Evolutionary conservation across 2,797 vertebrate species (phyloP).

Genomic region (Synaphobranchus kaupii): DNA sequence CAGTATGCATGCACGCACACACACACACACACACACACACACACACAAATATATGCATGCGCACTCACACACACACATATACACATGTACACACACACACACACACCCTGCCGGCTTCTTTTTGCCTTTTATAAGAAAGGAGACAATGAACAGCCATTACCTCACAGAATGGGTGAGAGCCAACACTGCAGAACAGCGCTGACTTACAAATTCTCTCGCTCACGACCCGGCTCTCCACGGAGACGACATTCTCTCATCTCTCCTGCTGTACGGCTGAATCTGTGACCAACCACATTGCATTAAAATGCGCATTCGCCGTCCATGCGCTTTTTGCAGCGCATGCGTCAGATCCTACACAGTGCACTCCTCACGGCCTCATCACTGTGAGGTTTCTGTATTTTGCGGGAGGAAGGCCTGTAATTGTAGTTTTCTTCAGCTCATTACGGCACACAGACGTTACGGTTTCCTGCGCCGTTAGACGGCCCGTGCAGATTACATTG

Average conservation of each 20-base stretch:
- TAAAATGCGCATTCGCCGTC: background rate
- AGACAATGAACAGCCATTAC: background rate
- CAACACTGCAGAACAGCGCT: background rate
- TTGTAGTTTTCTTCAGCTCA: background rate
- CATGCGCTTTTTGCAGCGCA: background rate
- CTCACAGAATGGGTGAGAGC: background rate
- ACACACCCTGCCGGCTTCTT: background rate
- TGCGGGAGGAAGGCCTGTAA: background rate
- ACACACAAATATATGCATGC: no score
- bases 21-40: no score
- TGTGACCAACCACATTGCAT: background rate
- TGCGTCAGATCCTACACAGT: background rate
- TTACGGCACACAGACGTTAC: background rate
- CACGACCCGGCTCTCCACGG: background rate
- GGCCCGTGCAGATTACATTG: background rate
- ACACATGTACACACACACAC: constrained; percentile 25
- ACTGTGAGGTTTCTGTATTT: background rate
- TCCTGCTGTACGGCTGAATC: background rate
- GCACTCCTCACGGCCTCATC: background rate
- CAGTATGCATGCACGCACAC: no score
- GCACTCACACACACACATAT: background rate
- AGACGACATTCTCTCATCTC: background rate
- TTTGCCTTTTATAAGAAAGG: background rate
- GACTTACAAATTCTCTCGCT: background rate
- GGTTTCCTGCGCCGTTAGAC: background rate